Evolutionary conservation across 1,140 invertebrate genomes (phyloP).

Genomic region (Ceratina australensis): DNA sequence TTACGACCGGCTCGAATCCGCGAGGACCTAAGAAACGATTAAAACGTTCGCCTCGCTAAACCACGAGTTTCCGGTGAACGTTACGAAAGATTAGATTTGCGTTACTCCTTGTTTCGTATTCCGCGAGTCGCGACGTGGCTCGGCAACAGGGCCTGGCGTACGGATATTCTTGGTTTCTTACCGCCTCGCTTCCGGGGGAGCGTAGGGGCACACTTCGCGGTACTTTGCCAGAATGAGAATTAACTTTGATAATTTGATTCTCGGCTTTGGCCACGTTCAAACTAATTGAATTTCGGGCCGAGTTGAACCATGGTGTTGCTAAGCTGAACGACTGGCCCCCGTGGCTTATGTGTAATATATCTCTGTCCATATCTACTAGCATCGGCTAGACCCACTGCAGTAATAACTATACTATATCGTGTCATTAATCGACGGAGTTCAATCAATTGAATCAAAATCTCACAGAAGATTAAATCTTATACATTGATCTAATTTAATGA

Average conservation of each 20-base stretch:
- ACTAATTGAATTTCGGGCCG: slow-evolving; percentile 49
- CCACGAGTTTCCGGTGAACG: slow-evolving; percentile 1
- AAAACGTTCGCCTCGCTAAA: neutral
- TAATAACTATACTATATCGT: no score
- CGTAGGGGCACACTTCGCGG: slow-evolving; percentile 20
- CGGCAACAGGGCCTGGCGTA: slow-evolving; percentile 9
- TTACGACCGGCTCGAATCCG: no score
- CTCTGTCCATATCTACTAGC: slow-evolving; percentile 3
- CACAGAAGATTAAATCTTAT: no score
- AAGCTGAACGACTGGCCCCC: slow-evolving; percentile 17
- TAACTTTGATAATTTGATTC: slow-evolving; percentile 60
- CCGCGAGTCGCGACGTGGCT: neutral
- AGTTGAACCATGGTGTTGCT: slow-evolving; percentile 29
- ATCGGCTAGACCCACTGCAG: slow-evolving; percentile 7
- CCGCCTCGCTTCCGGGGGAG: slow-evolving; percentile 11
- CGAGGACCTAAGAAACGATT: neutral
- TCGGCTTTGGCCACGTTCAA: slow-evolving; percentile 41
- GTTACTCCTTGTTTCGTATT: slow-evolving; percentile 52
- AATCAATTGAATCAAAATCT: no score
- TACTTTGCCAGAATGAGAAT: slow-evolving; percentile 53
- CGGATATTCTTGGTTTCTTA: slow-evolving; percentile 56
- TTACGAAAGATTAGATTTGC: slow-evolving; percentile 54
- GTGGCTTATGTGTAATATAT: slow-evolving; percentile 38
- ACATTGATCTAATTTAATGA: no score
- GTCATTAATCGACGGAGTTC: no score